phyloP scores from a whole-genome alignment of 2,113 vertebrate genomes.

The Dryoscopus gambensis region DNA sequence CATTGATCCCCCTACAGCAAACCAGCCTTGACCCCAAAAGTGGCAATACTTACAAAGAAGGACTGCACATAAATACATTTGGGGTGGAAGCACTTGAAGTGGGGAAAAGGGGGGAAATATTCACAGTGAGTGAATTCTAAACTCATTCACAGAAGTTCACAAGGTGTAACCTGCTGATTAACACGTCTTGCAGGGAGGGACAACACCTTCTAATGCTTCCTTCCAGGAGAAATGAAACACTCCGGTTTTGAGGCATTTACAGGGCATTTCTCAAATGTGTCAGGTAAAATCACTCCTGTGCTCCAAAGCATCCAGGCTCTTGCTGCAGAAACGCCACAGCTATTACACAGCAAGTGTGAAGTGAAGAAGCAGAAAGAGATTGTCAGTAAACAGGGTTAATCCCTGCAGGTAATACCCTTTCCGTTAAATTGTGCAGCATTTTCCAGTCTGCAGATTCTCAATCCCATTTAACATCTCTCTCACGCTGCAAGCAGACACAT shows the following conservation, averaged over 20 bases:
- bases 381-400: conserved; percentile 73
- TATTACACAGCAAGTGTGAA: neutral
- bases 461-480: conserved; percentile 40
- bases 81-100: neutral
- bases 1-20: neutral
- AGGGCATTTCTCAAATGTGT: neutral
- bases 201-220: neutral
- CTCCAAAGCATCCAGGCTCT: neutral
- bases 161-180: neutral
- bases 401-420: conserved; percentile 66
- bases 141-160: neutral
- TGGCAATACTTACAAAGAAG: neutral
- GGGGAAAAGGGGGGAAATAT: neutral
- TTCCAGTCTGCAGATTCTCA: conserved; percentile 69
- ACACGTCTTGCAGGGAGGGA: neutral
- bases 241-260: neutral
- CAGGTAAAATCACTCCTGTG: neutral
- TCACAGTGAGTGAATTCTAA: neutral
- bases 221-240: neutral
- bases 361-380: neutral
- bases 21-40: neutral
- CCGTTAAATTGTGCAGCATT: conserved; percentile 67
- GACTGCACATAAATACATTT: neutral
- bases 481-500: neutral
- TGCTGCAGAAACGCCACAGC: neutral